Evolutionary conservation across 2,888 invertebrate species (phyloP).

Genomic region (Rotaria socialis): DNA sequence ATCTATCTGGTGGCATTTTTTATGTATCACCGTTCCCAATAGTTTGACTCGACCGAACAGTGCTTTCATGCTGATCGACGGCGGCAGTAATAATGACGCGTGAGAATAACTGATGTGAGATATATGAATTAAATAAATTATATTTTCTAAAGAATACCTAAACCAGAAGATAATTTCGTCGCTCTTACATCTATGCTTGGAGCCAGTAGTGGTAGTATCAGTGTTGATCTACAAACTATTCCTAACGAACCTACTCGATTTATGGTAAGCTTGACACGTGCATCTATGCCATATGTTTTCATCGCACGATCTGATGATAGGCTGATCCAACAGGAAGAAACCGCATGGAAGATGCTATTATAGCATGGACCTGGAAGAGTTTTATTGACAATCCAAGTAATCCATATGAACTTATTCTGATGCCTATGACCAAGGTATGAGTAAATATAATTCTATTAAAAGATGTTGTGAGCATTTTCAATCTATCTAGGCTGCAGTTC

Average conservation of each 20-base stretch:
- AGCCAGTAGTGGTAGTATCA: slow-evolving; percentile 50
- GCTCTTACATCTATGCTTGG: slow-evolving; percentile 49
- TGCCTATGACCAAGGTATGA: slow-evolving; percentile 55
- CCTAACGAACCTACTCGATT: slow-evolving; percentile 52
- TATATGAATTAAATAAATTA: not conserved
- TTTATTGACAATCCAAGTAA: slow-evolving; percentile 48
- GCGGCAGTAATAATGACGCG: slow-evolving; percentile 48
- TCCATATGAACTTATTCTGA: slow-evolving; percentile 51
- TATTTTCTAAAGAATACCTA: slow-evolving; percentile 1
- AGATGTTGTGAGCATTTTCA: not conserved
- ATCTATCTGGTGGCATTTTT: slow-evolving; percentile 49
- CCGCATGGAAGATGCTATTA: slow-evolving; percentile 40
- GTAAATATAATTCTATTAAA: not conserved
- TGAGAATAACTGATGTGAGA: slow-evolving; percentile 44
- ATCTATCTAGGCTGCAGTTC: slow-evolving; percentile 13
- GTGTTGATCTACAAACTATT: slow-evolving; percentile 50
- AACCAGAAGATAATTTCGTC: slow-evolving; percentile 38
- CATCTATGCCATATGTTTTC: not conserved
- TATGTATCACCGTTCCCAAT: slow-evolving; percentile 48
- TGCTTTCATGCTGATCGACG: slow-evolving; percentile 48
- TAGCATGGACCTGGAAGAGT: slow-evolving; percentile 48
- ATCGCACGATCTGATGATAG: not conserved
- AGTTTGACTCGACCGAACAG: slow-evolving; percentile 47
- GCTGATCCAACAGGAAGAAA: slow-evolving; percentile 38
- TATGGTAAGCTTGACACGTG: slow-evolving; percentile 47